Base-by-base conservation (phyloP, 2,797 vertebrate species). In the Hydrophis major region DNA sequence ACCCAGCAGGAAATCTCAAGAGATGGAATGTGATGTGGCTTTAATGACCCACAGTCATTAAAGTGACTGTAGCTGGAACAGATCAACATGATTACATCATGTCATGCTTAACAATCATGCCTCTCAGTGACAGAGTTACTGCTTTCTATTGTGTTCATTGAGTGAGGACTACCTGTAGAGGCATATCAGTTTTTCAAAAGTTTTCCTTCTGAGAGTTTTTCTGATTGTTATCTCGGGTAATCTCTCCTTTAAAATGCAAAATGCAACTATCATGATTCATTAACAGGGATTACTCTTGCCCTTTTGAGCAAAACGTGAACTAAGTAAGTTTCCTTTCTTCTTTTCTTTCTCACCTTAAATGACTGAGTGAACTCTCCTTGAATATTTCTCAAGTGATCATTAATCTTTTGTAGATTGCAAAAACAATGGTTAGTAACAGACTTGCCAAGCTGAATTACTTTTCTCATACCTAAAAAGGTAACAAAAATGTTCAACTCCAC, bases 211-310 rank as follows among this genome's bases (percentile, higher is more conserved):
- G 53, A 55, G 53, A 55, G 53, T 3, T 69, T 55, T 20, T 74
- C 4, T 32, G 25, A 13, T 25, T 32, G 18, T 55, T 53, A 55
- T 32, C n/a, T n/a, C 63, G 5, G 28, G 50, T 89, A 93, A 59
- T 69, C 61, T 74, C 69, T 55, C 89, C 87, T 93, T 87, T 94
- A 87, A 50, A 74, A 93, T 90, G 8, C 86, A 61, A 25, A 2
- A 59, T 0, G 0, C 42, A 83, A 11, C 88, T 66, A 22, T 2
- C 37, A 0, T 8, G n/a, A 37, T 89, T 89, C 88, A 47, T 78
- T 22, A 42, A 78, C 8, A 56, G 28, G 16, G 89, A 66, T 55
- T 69, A 18, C n/a, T 56, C 14, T 87, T 56, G 28, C 53, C 3
- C 50, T 87, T 87, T 4, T 56, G 28, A 56, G 16, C n/a, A n/a